These are phyloP conservation scores for Platycercus adscitus DNA, from an alignment of 2,113 vertebrate species.

Conservation along the genomic window DNA sequence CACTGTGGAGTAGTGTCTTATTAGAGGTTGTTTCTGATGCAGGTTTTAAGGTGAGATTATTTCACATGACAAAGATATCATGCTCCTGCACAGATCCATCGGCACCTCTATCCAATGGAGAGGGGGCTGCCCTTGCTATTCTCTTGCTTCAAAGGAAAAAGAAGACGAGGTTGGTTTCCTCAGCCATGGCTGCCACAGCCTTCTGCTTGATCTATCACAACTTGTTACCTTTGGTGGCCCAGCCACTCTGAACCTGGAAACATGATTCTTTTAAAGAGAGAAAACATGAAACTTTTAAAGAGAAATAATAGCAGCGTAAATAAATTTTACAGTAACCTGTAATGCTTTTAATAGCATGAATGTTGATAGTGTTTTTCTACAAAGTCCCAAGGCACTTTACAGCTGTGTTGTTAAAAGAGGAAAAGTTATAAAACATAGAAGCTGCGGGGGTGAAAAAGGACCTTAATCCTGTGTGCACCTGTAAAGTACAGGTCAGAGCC, in stretches of 20 bases:
- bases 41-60: background rate
- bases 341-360: constrained; percentile 56
- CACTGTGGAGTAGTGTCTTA: background rate
- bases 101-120: background rate
- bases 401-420: constrained; percentile 41
- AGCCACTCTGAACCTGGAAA: background rate
- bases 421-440: constrained; percentile 53
- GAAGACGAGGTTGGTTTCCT: background rate
- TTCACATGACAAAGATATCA: background rate
- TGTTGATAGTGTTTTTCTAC: constrained; percentile 55
- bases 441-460: background rate
- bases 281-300: constrained; percentile 7
- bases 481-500: background rate
- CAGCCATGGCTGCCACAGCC: background rate
- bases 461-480: background rate
- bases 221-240: background rate
- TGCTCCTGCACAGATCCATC: fast-evolving
- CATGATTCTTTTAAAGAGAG: background rate
- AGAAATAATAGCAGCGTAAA: constrained; percentile 35
- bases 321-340: constrained; percentile 58
- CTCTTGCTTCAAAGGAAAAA: background rate
- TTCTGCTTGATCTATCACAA: background rate
- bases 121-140: background rate
- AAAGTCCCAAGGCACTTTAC: constrained; percentile 44
- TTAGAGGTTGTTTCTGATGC: background rate